Conservation (phyloP, 2,113 vertebrate genomes). For the Eleginops maclovinus region DNA sequence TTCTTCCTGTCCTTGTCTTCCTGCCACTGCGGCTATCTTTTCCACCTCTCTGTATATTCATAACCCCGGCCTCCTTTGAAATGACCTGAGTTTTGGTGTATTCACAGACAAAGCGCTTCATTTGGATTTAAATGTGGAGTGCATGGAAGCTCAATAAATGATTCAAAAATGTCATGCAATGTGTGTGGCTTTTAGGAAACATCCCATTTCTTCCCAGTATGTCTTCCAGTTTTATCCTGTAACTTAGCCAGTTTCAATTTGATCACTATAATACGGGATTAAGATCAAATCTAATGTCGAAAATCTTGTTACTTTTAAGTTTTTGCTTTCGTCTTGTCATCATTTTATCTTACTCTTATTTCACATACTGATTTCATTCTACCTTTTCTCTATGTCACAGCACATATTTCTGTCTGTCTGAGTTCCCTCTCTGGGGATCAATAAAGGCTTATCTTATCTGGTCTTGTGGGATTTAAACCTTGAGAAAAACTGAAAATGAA, state of each 20-base stretch:
- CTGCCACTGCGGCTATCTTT: constrained; percentile 2
- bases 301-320: no score
- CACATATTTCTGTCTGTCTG: not conserved
- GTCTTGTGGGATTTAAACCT: not conserved
- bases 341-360: no score
- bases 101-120: not conserved
- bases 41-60: constrained; percentile 8
- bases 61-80: not conserved
- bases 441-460: not conserved
- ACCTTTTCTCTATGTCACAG: not conserved
- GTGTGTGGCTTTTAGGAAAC: not conserved
- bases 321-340: no score
- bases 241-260: no score
- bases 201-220: not conserved
- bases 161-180: not conserved
- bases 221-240: not conserved
- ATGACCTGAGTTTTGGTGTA: not conserved
- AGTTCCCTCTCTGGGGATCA: not conserved
- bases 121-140: constrained; percentile 4
- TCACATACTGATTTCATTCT: not conserved
- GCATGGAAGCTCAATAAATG: not conserved
- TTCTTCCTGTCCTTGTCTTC: not conserved
- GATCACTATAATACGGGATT: not conserved
- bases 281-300: not conserved
- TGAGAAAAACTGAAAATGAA: not conserved